Conservation (phyloP, 2,888 invertebrate species). For the Ptychoptera contaminata region DNA sequence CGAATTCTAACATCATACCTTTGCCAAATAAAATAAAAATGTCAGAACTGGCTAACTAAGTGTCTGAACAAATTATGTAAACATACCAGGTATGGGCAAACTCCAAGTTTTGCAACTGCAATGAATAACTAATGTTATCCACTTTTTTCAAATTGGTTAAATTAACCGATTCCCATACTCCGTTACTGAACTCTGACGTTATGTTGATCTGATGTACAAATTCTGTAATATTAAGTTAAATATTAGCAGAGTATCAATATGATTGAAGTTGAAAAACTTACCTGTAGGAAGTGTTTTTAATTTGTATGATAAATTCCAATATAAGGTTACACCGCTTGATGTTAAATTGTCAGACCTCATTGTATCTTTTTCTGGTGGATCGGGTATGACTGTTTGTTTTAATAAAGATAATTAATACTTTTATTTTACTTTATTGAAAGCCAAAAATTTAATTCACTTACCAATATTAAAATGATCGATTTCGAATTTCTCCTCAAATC, state of each 20-base stretch:
- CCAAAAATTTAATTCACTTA: slow-evolving; percentile 11
- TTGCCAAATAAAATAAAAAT: no score
- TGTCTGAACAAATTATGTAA: slow-evolving; percentile 45
- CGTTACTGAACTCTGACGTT: not conserved
- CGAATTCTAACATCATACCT: slow-evolving; percentile 57
- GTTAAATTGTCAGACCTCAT: slow-evolving; percentile 17
- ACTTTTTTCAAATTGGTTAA: not conserved
- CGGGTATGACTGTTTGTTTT: not conserved
- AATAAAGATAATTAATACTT: not conserved
- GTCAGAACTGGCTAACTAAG: slow-evolving; percentile 19
- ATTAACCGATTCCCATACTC: slow-evolving; percentile 1
- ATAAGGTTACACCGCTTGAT: slow-evolving; percentile 17
- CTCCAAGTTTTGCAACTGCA: slow-evolving; percentile 1
- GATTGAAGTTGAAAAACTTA: not conserved
- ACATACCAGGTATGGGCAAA: slow-evolving; percentile 8
- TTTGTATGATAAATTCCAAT: slow-evolving; percentile 14
- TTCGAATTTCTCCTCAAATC: slow-evolving; percentile 31
- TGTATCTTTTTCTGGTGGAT: slow-evolving; percentile 18
- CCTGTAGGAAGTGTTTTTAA: not conserved
- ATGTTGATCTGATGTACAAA: slow-evolving; percentile 17
- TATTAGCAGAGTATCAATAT: no score
- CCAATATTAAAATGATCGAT: slow-evolving; percentile 38
- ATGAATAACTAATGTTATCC: no score
- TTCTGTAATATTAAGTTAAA: slow-evolving; percentile 9
- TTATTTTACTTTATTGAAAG: no score